These are phyloP conservation scores for Symphodus melops DNA, from an alignment of 2,113 vertebrate species.

Conservation along the genomic window DNA sequence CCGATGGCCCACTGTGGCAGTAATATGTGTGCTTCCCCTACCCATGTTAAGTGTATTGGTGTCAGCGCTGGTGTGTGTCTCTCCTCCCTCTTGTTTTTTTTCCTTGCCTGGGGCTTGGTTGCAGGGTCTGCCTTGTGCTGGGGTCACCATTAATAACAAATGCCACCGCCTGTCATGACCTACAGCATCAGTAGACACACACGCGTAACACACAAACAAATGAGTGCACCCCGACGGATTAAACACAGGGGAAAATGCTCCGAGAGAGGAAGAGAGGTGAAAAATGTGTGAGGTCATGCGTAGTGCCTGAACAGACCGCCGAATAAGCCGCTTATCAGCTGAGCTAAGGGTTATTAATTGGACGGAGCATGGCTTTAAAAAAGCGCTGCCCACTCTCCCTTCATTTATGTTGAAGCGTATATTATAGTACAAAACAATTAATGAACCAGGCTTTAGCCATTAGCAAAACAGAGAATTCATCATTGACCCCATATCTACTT, in stretches of 20 bases:
- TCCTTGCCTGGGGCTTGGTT: slow-evolving; percentile 63
- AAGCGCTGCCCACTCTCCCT: slow-evolving; percentile 16
- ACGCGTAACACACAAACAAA: slow-evolving; percentile 45
- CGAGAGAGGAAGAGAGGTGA: slow-evolving; percentile 15
- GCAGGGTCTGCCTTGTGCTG: slow-evolving; percentile 40
- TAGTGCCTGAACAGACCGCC: slow-evolving; percentile 15
- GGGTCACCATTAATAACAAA: slow-evolving; percentile 84
- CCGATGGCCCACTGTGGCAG: slow-evolving; percentile 24
- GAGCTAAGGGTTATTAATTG: slow-evolving; percentile 23
- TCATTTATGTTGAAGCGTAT: slow-evolving; percentile 29
- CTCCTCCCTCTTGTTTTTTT: slow-evolving; percentile 38
- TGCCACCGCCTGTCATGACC: slow-evolving; percentile 81
- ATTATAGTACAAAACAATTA: slow-evolving; percentile 1
- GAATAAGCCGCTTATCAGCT: slow-evolving; percentile 16
- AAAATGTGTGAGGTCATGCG: slow-evolving; percentile 39
- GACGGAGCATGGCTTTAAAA: slow-evolving; percentile 27
- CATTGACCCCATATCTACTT: not conserved
- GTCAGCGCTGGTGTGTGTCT: slow-evolving; percentile 25
- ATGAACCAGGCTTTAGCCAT: not conserved
- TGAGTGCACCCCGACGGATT: slow-evolving; percentile 3
- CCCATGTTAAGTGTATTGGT: slow-evolving; percentile 9
- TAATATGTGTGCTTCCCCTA: slow-evolving; percentile 11
- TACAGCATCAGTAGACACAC: slow-evolving; percentile 58
- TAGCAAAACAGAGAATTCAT: not conserved
- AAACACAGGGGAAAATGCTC: not conserved